Base-by-base conservation (phyloP, 2,888 invertebrate genomes). In the Plusia festucae region DNA sequence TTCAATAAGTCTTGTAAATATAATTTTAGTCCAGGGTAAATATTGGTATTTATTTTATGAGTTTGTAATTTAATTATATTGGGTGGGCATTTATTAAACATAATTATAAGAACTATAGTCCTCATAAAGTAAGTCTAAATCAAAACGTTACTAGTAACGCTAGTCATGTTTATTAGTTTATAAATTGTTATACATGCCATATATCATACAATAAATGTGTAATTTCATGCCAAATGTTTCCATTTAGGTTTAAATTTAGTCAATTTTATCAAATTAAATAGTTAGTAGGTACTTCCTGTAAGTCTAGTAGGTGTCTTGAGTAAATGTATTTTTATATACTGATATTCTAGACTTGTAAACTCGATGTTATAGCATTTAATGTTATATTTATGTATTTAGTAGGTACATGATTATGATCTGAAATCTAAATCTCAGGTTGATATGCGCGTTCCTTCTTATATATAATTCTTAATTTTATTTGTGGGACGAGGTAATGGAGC, bases 71-170 rank as follows among this genome's bases (percentile, higher is more conserved):
- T 66, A 73, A 60, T 60, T 59, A 66, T 61, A 60, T 67, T 59
- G 44, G 60, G 16, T 51, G 66, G 70, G 73, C 70, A 78, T 78
- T 76, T 73, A 73, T 56, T 62, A 32, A 61, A 68, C 32, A 53
- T 59, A 60, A 51, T 49, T 72, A 30, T 57, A 61, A 63, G 62
- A 69, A 57, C 27, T 70, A 46, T 68, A 57, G 63, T 76, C 68
- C 55, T 76, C 69, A 65, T 79, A 65, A 64, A 20, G 40, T 79
- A 72, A 59, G 70, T 65, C 77, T 70, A 79, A 65, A 79, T 78
- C 76, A 72, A 76, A 76, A 81, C 79, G 85, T 87, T 87, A 85
- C 87, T 87, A 87, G 84, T 82, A 82, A 81, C 79, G 85, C 89
- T 89, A 88, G 89, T 89, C 89, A 88, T 80, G 75, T 80, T 69